phyloP scores from a whole-genome alignment of 2,797 vertebrate genomes.

The Peromyscus attwateri region DNA sequence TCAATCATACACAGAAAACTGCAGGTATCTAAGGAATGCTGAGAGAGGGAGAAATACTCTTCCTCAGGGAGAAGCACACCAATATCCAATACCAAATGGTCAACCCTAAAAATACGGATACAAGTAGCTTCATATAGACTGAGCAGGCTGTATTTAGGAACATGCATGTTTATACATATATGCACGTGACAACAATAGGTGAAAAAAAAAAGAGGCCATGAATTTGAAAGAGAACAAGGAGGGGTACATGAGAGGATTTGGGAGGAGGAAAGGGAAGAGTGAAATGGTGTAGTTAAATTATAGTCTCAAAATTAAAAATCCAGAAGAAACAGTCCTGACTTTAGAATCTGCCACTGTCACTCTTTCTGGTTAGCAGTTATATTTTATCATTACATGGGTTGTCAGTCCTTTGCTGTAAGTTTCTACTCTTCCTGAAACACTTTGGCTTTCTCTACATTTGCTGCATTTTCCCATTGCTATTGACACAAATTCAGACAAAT shows the following conservation, averaged over 20 bases:
- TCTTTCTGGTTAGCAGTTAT: neutral
- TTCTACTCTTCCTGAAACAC: slow-evolving; percentile 16
- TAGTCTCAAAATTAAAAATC: neutral
- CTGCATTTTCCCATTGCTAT: neutral
- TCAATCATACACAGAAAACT: neutral
- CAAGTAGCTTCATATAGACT: neutral
- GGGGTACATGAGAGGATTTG: too few species aligned
- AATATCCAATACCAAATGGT: neutral
- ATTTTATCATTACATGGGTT: neutral
- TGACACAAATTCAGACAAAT: neutral
- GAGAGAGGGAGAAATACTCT: neutral
- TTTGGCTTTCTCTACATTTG: slow-evolving; percentile 35
- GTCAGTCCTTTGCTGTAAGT: neutral
- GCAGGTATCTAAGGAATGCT: neutral
- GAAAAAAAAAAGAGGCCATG: neutral
- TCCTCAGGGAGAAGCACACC: neutral
- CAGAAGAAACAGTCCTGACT: neutral
- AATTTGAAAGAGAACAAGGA: neutral
- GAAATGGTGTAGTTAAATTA: neutral
- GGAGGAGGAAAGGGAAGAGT: neutral
- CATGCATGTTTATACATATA: neutral
- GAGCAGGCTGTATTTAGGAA: neutral
- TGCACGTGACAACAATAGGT: neutral
- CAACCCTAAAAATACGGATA: neutral
- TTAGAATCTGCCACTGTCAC: neutral